These are phyloP conservation scores for Drosophila antonietae DNA, from an alignment of 2,888 invertebrate species.

Conservation along the genomic window DNA sequence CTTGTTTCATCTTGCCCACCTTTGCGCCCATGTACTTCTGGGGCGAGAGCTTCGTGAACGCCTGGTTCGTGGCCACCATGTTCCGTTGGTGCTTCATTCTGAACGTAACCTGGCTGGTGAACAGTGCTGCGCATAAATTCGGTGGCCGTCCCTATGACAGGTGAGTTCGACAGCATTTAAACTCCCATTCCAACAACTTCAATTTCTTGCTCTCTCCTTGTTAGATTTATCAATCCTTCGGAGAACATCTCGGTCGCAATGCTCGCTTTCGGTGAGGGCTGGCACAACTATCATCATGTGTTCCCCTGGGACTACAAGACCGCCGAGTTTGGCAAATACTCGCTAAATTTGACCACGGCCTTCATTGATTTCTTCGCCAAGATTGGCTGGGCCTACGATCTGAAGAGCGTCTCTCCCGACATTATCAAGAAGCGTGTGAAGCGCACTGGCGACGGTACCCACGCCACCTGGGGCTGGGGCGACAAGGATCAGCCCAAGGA, in stretches of 20 bases:
- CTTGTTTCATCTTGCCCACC: constrained; percentile 92
- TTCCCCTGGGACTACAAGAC: constrained; percentile 95
- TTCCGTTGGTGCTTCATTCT: constrained; percentile 92
- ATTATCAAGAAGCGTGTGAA: constrained; percentile 89
- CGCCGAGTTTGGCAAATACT: constrained; percentile 90
- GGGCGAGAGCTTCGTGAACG: constrained; percentile 89
- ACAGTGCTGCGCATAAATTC: constrained; percentile 94
- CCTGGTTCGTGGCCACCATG: constrained; percentile 89
- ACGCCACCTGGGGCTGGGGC: constrained; percentile 92
- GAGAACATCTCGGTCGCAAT: constrained; percentile 88
- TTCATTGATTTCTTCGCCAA: constrained; percentile 93
- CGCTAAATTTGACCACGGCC: constrained; percentile 90
- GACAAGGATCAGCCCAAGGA: constrained; percentile 88
- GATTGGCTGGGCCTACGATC: constrained; percentile 94
- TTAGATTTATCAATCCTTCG: constrained; percentile 88
- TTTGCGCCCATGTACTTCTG: constrained; percentile 90
- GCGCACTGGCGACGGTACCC: constrained; percentile 91
- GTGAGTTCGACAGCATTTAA: constrained; percentile 80
- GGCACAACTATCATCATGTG: constrained; percentile 93
- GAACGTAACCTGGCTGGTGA: constrained; percentile 95
- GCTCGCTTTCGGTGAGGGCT: constrained; percentile 90
- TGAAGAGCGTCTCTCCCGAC: constrained; percentile 91
- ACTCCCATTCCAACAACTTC: not conserved
- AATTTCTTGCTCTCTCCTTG: not conserved
- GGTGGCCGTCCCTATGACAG: constrained; percentile 91